Conservation (phyloP, 1,140 invertebrate species). For the Drusus annulatus region DNA sequence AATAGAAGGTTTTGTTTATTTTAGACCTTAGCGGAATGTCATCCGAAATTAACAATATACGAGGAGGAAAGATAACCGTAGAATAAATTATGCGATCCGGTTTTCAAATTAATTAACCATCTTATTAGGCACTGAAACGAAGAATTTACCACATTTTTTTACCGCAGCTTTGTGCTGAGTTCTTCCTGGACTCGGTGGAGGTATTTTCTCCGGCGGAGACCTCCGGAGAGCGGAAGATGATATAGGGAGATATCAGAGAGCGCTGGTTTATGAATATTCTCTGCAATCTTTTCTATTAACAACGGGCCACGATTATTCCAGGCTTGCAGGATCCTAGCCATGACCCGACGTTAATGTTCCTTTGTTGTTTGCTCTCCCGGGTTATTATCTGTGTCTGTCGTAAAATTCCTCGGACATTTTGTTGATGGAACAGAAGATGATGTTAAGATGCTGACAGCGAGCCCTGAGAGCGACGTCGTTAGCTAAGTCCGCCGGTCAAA, state of each 20-base stretch:
- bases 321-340: neutral
- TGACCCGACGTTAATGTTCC: constrained; percentile 24
- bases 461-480: constrained; percentile 26
- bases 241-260: neutral
- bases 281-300: constrained; percentile 35
- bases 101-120: too few species aligned
- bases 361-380: constrained; percentile 32
- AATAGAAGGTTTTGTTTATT: too few species aligned
- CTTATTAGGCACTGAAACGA: too few species aligned
- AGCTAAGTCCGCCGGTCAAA: neutral
- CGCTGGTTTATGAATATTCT: constrained; percentile 30
- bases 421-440: constrained; percentile 4
- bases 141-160: too few species aligned
- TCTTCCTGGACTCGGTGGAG: too few species aligned
- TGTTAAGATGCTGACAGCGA: neutral
- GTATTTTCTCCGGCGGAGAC: too few species aligned
- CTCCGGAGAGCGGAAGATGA: neutral
- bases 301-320: constrained; percentile 10
- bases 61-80: too few species aligned
- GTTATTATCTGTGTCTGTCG: constrained; percentile 7
- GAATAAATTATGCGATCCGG: too few species aligned
- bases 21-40: too few species aligned
- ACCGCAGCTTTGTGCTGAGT: too few species aligned
- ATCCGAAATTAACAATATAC: too few species aligned
- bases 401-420: constrained; percentile 26